Base-by-base conservation (phyloP, 2,113 vertebrate species). In the Nothocercus nigrocapillus region DNA sequence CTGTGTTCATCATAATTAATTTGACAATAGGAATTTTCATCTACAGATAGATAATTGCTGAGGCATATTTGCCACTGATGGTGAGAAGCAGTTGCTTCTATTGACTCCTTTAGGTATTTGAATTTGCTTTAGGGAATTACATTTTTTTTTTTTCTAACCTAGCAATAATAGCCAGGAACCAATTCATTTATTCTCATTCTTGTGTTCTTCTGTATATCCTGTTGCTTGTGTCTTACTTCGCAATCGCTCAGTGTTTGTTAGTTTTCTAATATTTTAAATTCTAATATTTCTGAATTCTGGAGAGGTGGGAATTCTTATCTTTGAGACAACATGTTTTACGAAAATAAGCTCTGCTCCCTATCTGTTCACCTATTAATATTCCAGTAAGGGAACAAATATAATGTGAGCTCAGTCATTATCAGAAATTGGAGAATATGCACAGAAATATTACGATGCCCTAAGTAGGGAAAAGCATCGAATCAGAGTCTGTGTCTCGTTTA, bases 1-100 rank as follows among this genome's bases (percentile, higher is more conserved):
- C 32, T 10, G 15, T 64, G 42, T 79, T 93, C 4, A 1, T 92
- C n/a, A 24, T 89, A 75, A 84, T 90, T 78, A 64, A 92, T 73
- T 84, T 76, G 53, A 47, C 62, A 56, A 10, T 38, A 27, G 30
- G 79, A 13, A 38, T 84, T 95, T 87, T 83, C 40, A 30, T 47
- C 45, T 34, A 21, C 68, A 76, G 78, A 36, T 64, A 63, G 34
- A 8, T 88, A 89, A 73, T 42, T 69, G 28, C 73, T 87, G 49
- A 82, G 63, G 54, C 79, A 87, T 80, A 76, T 16, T 34, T 62
- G 30, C 22, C 25, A 4, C 24, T 74, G 93, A 67, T 88, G 90
- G 44, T 61, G 63, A 47, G 32, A 91, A 95, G 17, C 58, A 63
- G 4, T 53, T 77, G 36, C 28, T 79, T 10, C 38, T 91, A 74